These are phyloP conservation scores for Mactra quadrangularis DNA, from an alignment of 1,140 invertebrate genomes.

Conservation along the genomic window DNA sequence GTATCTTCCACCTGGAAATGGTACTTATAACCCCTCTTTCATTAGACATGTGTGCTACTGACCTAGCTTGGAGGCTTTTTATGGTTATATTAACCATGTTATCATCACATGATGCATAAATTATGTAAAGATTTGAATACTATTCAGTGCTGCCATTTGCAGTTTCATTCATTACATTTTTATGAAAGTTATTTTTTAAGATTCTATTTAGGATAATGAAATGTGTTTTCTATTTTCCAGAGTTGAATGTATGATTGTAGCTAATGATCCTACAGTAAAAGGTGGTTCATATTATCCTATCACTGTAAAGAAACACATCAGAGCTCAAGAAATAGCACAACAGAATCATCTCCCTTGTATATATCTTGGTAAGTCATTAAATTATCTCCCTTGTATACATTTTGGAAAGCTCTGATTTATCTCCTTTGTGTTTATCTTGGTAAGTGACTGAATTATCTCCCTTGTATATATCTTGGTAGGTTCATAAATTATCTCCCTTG, in stretches of 20 bases:
- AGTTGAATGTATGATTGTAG: constrained; percentile 92
- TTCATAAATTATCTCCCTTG: too few relatives aligned
- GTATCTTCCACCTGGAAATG: too few relatives aligned
- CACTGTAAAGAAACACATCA: constrained; percentile 98
- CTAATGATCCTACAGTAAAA: constrained; percentile 99
- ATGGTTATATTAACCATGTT: too few relatives aligned
- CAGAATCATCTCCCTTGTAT: constrained; percentile 97
- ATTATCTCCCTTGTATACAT: constrained; percentile 96
- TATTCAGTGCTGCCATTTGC: too few relatives aligned
- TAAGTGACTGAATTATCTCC: constrained; percentile 90
- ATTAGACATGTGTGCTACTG: too few relatives aligned
- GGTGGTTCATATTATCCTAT: constrained; percentile 99
- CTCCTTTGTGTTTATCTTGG: constrained; percentile 93
- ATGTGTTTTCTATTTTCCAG: constrained; percentile 63
- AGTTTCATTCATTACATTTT: too few relatives aligned
- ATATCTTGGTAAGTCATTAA: constrained; percentile 92
- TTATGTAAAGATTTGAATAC: too few relatives aligned
- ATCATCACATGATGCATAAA: too few relatives aligned
- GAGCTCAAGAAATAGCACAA: constrained; percentile 98
- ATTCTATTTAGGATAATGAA: too few relatives aligned
- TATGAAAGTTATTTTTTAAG: too few relatives aligned
- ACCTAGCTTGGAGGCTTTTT: too few relatives aligned
- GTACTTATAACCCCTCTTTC: too few relatives aligned
- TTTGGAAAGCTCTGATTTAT: constrained; percentile 89
- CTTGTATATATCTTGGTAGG: constrained; percentile 85